A percentile compares a stretch with the other conserved stretches of the same genome.
These are phyloP conservation scores for Pipistrellus pygmaeus DNA, from an alignment of 2,797 vertebrate species.

Conservation along the genomic window DNA sequence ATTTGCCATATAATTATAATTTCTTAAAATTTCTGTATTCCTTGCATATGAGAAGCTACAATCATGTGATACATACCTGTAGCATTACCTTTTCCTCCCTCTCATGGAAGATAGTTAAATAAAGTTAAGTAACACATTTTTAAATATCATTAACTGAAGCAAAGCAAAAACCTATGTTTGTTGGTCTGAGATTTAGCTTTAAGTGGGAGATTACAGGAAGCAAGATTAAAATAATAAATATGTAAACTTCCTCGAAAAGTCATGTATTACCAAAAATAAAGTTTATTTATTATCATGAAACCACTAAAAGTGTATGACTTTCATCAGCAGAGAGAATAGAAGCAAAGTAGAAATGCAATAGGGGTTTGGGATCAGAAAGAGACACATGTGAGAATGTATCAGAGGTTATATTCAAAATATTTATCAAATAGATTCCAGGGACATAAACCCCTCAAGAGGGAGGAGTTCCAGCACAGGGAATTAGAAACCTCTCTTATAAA, in stretches of 20 bases:
- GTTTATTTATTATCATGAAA: not conserved
- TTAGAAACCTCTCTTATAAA: not conserved
- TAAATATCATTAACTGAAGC: conserved; percentile 12
- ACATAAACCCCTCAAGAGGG: not conserved
- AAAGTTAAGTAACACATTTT: not conserved
- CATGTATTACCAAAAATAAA: not conserved
- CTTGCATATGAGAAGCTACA: conserved; percentile 39
- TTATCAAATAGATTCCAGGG: not conserved
- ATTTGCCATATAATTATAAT: conserved; percentile 65
- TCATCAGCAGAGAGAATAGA: not conserved
- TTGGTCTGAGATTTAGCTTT: not conserved
- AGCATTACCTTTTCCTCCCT: not conserved
- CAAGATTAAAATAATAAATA: conserved; percentile 29
- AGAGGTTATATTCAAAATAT: not conserved
- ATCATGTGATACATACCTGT: not conserved
- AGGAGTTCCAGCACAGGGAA: accelerated
- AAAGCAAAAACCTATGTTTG: not conserved
- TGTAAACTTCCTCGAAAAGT: not conserved
- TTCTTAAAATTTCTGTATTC: conserved; percentile 32
- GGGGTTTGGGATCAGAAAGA: not conserved
- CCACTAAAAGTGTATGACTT: not conserved
- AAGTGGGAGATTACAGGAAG: not conserved
- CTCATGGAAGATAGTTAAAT: not conserved
- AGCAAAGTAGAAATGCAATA: not conserved
- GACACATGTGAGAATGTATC: not conserved